Conservation (phyloP, 2,888 invertebrate species). For the Cheilosia vernalis region DNA sequence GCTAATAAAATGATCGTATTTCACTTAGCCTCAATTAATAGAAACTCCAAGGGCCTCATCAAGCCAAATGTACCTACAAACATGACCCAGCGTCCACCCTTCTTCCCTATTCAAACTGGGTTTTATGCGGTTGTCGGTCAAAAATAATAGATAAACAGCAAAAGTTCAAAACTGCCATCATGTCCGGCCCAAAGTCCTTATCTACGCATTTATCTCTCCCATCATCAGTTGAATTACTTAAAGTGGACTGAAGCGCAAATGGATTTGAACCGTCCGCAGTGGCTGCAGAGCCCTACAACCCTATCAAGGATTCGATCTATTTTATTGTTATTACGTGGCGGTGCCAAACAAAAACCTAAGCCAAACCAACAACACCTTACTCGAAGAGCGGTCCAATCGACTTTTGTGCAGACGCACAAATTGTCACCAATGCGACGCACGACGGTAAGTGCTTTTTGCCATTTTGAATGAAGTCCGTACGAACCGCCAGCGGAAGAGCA, state of each 20-base stretch:
- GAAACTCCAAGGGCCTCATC: constrained; percentile 13
- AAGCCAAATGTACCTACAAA: neutral
- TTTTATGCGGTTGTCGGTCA: constrained; percentile 62
- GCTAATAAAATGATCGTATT: constrained; percentile 60
- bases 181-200: constrained; percentile 31
- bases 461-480: constrained; percentile 43
- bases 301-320: constrained; percentile 74
- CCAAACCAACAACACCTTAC: constrained; percentile 28
- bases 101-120: constrained; percentile 42
- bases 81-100: neutral
- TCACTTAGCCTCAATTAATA: constrained; percentile 65
- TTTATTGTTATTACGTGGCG: constrained; percentile 73
- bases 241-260: constrained; percentile 70
- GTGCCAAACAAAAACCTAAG: constrained; percentile 49
- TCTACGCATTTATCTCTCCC: constrained; percentile 65
- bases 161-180: constrained; percentile 27
- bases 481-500: constrained; percentile 6
- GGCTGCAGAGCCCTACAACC: constrained; percentile 58
- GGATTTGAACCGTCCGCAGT: constrained; percentile 52
- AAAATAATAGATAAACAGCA: constrained; percentile 29
- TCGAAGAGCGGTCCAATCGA: constrained; percentile 25
- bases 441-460: constrained; percentile 69
- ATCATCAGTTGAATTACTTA: constrained; percentile 74
- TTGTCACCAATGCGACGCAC: constrained; percentile 57
- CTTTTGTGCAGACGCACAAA: constrained; percentile 69